Conservation (phyloP, 2,113 vertebrate genomes). For the Perognathus longimembris region DNA sequence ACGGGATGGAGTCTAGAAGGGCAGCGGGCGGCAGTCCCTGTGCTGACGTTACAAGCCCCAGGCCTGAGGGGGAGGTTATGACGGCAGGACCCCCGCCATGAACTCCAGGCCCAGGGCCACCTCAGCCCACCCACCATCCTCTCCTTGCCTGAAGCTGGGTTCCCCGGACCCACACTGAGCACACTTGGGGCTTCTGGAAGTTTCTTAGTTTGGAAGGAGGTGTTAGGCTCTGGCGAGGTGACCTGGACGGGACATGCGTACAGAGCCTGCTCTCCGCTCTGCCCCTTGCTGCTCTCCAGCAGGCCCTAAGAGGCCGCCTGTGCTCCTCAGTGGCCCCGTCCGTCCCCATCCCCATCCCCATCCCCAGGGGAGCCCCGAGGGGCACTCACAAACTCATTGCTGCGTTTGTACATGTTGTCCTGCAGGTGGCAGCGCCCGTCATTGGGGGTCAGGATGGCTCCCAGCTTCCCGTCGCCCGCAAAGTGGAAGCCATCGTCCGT, state of each 20-base stretch:
- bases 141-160: too few relatives aligned
- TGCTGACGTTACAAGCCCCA: neutral
- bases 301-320: neutral
- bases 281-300: neutral
- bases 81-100: neutral
- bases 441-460: constrained; percentile 94
- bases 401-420: constrained; percentile 88
- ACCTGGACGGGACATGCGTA: neutral
- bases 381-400: constrained; percentile 90
- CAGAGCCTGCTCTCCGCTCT: neutral
- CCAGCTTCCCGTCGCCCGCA: constrained; percentile 95
- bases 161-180: neutral
- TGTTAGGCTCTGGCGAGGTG: neutral
- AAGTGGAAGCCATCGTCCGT: constrained; percentile 97
- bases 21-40: neutral
- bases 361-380: neutral
- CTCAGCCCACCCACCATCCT: too few relatives aligned
- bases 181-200: neutral
- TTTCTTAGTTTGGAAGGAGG: neutral
- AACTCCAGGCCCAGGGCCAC: neutral
- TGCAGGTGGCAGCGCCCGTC: constrained; percentile 93
- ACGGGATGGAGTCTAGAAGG: too few relatives aligned
- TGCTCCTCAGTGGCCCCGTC: neutral
- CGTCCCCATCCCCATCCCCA: neutral
- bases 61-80: too few relatives aligned